phyloP scores from a whole-genome alignment of 2,888 invertebrate species.

The Harmothoe impar region DNA sequence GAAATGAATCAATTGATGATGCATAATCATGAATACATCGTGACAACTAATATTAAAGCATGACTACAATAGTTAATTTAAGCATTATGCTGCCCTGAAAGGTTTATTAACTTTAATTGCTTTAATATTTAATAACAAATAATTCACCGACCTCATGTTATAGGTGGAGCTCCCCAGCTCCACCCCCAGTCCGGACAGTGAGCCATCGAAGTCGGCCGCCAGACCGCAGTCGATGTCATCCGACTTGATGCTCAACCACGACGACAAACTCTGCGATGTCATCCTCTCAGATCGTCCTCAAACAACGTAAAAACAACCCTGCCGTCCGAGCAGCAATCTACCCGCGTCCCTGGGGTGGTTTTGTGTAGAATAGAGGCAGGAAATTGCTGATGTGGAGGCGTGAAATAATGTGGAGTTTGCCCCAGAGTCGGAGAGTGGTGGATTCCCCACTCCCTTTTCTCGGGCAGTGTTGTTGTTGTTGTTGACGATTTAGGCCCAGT shows the following conservation, averaged over 20 bases:
- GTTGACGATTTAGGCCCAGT: too few species aligned
- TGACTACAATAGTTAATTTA: too few species aligned
- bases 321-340: not conserved
- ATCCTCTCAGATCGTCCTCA: not conserved
- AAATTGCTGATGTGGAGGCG: not conserved
- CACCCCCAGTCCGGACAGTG: constrained; percentile 88
- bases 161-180: constrained; percentile 88
- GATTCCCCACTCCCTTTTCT: constrained; percentile 28
- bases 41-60: too few species aligned
- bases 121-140: not conserved
- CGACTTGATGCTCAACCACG: constrained; percentile 58
- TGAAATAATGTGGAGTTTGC: constrained; percentile 33
- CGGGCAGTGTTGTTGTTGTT: too few species aligned
- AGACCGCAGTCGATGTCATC: constrained; percentile 85
- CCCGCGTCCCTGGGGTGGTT: not conserved
- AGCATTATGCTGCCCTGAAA: too few species aligned
- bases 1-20: too few species aligned
- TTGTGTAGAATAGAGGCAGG: not conserved
- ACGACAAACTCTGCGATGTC: constrained; percentile 57
- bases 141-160: constrained; percentile 87
- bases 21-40: too few species aligned
- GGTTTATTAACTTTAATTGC: too few species aligned
- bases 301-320: not conserved
- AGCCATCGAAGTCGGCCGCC: constrained; percentile 89
- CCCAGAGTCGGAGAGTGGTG: not conserved